These are phyloP conservation scores for Lucilia sericata DNA, from an alignment of 1,140 invertebrate species.

Conservation along the genomic window DNA sequence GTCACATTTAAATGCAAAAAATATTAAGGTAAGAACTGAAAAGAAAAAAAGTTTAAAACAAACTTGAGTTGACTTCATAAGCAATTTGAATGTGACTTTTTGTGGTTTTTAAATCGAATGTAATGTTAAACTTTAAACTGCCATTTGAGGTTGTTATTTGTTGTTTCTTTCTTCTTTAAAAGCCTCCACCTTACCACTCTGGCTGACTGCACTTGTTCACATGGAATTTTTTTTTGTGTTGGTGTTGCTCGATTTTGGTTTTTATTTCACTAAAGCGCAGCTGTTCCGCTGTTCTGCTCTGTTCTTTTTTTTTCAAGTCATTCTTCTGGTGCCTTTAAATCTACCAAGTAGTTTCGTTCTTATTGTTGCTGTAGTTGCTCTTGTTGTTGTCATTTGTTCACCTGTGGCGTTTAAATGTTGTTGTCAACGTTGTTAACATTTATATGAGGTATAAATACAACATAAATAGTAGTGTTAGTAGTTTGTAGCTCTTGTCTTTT, in stretches of 20 bases:
- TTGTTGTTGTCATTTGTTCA: slow-evolving; percentile 39
- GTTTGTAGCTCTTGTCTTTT: neutral
- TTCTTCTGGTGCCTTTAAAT: neutral
- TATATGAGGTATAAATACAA: slow-evolving; percentile 31
- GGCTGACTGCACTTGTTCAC: slow-evolving; percentile 31
- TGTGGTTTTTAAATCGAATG: slow-evolving; percentile 37
- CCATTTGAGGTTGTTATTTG: neutral
- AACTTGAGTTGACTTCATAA: slow-evolving; percentile 30
- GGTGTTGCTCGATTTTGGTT: neutral
- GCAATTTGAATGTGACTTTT: slow-evolving; percentile 14
- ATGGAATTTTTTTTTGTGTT: slow-evolving; percentile 7
- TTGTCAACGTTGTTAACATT: slow-evolving; percentile 43
- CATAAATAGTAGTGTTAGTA: slow-evolving; percentile 1
- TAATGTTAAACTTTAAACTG: slow-evolving; percentile 34
- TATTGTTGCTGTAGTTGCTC: neutral
- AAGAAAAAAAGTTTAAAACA: neutral
- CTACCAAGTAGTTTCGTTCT: neutral
- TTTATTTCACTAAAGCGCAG: neutral
- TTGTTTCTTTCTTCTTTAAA: too few relatives aligned
- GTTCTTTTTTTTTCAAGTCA: neutral
- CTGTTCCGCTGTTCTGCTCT: neutral
- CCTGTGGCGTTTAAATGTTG: slow-evolving; percentile 41
- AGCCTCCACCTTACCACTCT: neutral
- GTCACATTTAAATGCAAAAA: neutral
- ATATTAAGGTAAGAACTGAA: neutral